Evolutionary conservation across 2,888 invertebrate genomes (phyloP).

Genomic region (Uloborus plumipes): DNA sequence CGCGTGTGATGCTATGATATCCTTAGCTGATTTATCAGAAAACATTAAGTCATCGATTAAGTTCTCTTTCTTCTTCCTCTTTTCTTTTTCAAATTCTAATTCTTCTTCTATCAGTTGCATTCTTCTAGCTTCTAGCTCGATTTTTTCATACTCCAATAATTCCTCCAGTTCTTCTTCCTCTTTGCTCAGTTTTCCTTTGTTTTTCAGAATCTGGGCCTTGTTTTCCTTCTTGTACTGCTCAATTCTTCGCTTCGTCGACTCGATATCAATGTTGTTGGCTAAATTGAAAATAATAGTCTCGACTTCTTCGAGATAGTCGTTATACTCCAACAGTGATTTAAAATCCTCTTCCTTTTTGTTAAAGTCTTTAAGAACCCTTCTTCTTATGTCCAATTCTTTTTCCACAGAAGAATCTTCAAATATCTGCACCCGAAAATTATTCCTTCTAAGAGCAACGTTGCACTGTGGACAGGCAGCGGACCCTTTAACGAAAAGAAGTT

Average conservation of each 20-base stretch:
- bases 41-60: constrained; percentile 96
- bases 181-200: constrained; percentile 74
- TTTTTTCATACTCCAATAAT: constrained; percentile 79
- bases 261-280: constrained; percentile 87
- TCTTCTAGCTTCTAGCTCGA: constrained; percentile 79
- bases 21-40: constrained; percentile 83
- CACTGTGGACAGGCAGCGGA: constrained; percentile 97
- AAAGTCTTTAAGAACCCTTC: constrained; percentile 87
- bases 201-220: constrained; percentile 74
- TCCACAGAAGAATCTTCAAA: constrained; percentile 97
- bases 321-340: constrained; percentile 83
- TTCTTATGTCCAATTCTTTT: constrained; percentile 96
- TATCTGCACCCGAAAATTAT: constrained; percentile 86
- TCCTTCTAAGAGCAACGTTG: constrained; percentile 86
- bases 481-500: constrained; percentile 94
- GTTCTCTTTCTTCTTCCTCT: constrained; percentile 86
- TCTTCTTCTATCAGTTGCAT: constrained; percentile 74
- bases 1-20: constrained; percentile 86
- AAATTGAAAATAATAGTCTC: constrained; percentile 93
- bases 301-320: constrained; percentile 96
- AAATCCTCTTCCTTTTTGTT: constrained; percentile 98
- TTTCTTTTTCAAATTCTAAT: constrained; percentile 64
- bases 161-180: constrained; percentile 91
- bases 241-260: constrained; percentile 89
- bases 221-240: constrained; percentile 93